Evolutionary conservation across 2,113 vertebrate species (phyloP), one percentile per base, ranked within the genome.

Genomic region (Petroica traversi): DNA sequence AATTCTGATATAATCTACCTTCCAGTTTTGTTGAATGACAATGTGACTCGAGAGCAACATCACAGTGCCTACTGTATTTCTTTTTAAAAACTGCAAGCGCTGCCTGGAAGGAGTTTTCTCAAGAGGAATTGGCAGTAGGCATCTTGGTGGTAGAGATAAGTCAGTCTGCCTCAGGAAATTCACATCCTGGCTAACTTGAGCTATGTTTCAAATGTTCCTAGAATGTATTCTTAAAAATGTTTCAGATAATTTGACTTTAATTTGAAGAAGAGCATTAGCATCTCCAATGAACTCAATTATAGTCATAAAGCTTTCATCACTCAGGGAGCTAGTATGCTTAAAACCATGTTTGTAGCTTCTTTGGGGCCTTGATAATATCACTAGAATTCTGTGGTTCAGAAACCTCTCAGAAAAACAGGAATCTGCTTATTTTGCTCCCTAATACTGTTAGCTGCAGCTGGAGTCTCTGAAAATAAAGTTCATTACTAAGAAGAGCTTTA

Each of bases 161-260:
- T 54, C 34, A 71, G 33, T 73, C 38, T 94, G 49, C 61, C 71
- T 90, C 91, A 71, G 87, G 62, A 81, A 92, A 88, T 59, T 93
- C 26, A 18, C 28, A 58, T 66, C 79, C 46, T 93, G 66, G 61
- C 34, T 89, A 91, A 55, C 22, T 85, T 64, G 87, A 87, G n/a
- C 14, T 49, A 82, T 17, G 87, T 64, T 33, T 51, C 41, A 96
- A 93, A 25, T 13, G 74, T 38, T 96, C 62, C 74, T 96, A 69
- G 45, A 93, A 81, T 89, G 46, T 23, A 26, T 93, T 93, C 86
- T 64, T 91, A 87, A 59, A 59, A 95, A 72, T 57, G 49, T 92
- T 97, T 92, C 55, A 92, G 93, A 85, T 34, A 89, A 85, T 94
- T 92, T 76, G 5, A 36, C 14, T 92, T 94, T 93, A 92, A 95